Percentiles rank a stretch among this genome's conserved stretches.
Conservation (phyloP, 1,140 invertebrate genomes). For the Heliconius hermathena region DNA sequence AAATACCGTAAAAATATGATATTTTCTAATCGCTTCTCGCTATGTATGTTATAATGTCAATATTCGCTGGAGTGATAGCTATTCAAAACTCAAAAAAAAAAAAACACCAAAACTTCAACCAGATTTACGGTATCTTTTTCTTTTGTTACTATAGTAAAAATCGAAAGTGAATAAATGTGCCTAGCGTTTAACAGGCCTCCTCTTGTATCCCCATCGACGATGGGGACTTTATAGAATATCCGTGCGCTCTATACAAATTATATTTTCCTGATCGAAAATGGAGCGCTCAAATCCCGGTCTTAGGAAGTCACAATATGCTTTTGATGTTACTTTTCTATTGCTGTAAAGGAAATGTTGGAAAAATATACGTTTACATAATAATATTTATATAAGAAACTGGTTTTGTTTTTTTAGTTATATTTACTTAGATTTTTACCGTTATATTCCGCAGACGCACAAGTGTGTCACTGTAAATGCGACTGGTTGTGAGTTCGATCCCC, state of each 20-base stretch:
- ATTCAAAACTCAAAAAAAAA: no score
- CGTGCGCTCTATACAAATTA: not conserved
- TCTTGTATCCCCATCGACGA: constrained; percentile 3
- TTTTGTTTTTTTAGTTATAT: not conserved
- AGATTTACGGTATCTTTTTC: not conserved
- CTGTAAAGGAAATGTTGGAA: not conserved
- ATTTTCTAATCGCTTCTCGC: no score
- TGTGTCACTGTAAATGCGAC: no score
- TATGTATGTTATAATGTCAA: no score
- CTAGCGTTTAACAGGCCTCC: not conserved
- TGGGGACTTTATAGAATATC: constrained; percentile 1
- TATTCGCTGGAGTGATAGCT: no score
- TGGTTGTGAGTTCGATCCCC: no score
- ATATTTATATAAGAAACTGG: not conserved
- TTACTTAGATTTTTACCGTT: no score
- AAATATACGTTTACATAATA: constrained; percentile 5
- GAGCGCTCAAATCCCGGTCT: constrained; percentile 4
- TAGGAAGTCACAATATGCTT: constrained; percentile 9
- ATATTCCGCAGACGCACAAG: no score
- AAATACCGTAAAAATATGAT: no score
- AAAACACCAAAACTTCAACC: not conserved
- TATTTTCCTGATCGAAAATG: constrained; percentile 12
- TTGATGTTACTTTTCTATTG: constrained; percentile 13
- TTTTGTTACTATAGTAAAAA: not conserved
- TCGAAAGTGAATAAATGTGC: not conserved